phyloP scores from a whole-genome alignment of 2,797 vertebrate genomes.

The Lindbergichthys nudifrons region DNA sequence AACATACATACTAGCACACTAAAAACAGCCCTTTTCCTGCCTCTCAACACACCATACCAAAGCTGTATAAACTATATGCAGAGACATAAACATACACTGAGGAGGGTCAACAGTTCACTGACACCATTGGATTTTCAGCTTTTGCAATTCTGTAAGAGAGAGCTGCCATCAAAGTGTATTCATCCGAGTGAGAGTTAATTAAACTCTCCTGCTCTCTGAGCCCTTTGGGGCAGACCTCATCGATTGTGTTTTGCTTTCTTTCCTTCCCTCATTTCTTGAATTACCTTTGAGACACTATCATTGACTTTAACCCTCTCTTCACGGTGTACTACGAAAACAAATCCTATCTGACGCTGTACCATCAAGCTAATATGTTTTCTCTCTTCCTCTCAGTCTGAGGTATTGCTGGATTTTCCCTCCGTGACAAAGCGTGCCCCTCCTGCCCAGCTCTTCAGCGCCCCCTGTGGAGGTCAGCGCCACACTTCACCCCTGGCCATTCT shows the following conservation, averaged over 20 bases:
- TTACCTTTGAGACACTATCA: constrained; percentile 38
- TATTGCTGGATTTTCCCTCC: constrained; percentile 61
- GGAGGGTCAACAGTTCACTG: background rate
- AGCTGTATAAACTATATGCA: background rate
- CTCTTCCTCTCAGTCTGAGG: constrained; percentile 56
- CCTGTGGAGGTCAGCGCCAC: constrained; percentile 79
- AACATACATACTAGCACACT: background rate
- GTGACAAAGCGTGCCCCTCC: constrained; percentile 50
- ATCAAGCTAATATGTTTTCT: constrained; percentile 1
- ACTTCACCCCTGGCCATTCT: background rate
- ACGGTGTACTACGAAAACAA: background rate
- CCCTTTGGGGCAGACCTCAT: constrained; percentile 34
- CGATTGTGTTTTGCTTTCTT: constrained; percentile 36
- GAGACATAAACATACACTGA: background rate
- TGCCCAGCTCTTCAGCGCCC: constrained; percentile 75
- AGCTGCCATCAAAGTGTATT: constrained; percentile 34
- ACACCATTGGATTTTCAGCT: constrained; percentile 25
- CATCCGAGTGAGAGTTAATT: constrained; percentile 55
- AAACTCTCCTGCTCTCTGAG: constrained; percentile 31
- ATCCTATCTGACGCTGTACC: background rate
- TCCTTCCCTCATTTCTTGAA: constrained; percentile 16
- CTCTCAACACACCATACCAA: background rate
- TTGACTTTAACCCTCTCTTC: background rate
- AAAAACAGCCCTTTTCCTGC: background rate
- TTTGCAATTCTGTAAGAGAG: constrained; percentile 40